These are phyloP conservation scores for Elephas maximus DNA, from an alignment of 2,113 vertebrate species.

Conservation along the genomic window DNA sequence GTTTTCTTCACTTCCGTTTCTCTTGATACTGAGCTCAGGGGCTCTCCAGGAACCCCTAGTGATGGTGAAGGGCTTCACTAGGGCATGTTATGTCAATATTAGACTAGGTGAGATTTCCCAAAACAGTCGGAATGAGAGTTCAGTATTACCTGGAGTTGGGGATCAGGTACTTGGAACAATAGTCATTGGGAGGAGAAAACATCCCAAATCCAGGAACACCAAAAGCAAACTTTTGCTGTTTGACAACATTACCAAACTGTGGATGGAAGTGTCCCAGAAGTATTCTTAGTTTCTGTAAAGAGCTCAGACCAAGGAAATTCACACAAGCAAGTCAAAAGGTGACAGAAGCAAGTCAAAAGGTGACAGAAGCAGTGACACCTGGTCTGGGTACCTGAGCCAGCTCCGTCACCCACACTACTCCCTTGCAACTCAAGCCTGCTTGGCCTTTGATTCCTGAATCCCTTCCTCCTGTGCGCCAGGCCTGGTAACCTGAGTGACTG, in stretches of 20 bases:
- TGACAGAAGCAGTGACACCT: not conserved
- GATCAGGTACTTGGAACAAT: not conserved
- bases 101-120: not conserved
- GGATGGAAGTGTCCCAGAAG: not conserved
- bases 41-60: fast-evolving
- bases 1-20: not conserved
- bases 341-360: not conserved
- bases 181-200: not conserved
- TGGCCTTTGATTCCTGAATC: not conserved
- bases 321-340: not conserved
- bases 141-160: not conserved
- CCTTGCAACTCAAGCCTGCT: not conserved
- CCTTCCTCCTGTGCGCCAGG: not conserved
- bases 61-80: not conserved
- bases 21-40: too few relatives aligned
- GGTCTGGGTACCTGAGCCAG: not conserved
- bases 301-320: not conserved
- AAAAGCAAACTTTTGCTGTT: not conserved
- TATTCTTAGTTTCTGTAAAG: not conserved
- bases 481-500: not conserved
- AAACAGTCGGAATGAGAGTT: not conserved
- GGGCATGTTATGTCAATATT: too few relatives aligned
- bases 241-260: not conserved
- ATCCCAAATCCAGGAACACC: not conserved
- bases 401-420: not conserved